Percentiles rank a stretch among this genome's conserved stretches.
phyloP scores from a whole-genome alignment of 2,113 vertebrate species.

The Vulpes ferrilata region DNA sequence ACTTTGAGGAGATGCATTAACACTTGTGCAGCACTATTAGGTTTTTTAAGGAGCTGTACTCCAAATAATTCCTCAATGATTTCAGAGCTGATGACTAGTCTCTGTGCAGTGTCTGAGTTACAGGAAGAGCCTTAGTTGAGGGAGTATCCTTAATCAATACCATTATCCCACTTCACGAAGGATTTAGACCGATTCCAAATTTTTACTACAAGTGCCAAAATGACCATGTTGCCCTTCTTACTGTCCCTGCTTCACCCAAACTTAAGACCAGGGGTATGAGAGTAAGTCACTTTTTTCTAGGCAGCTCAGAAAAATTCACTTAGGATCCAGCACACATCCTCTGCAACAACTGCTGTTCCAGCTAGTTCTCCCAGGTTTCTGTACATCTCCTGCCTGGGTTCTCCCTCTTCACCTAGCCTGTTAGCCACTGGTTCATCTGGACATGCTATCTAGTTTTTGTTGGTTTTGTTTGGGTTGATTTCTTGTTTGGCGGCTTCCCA shows the following conservation, averaged over 20 bases:
- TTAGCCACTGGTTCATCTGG: background rate
- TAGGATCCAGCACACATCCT: background rate
- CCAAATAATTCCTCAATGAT: constrained; percentile 23
- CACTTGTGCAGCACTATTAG: background rate
- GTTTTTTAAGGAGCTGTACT: constrained; percentile 40
- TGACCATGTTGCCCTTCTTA: background rate
- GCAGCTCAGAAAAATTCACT: background rate
- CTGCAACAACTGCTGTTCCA: background rate
- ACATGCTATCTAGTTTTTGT: background rate
- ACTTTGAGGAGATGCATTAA: constrained; percentile 41
- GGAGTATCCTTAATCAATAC: constrained; percentile 43
- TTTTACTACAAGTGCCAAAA: constrained; percentile 10
- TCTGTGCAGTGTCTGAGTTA: background rate
- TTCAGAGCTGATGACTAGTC: constrained; percentile 22
- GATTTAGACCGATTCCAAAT: constrained; percentile 29
- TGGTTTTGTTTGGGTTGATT: background rate
- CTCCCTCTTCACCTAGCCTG: background rate
- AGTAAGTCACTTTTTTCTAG: background rate
- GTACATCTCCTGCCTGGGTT: background rate
- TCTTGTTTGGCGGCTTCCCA: background rate
- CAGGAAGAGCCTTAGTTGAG: constrained; percentile 35
- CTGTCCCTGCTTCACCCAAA: background rate
- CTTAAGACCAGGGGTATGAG: background rate
- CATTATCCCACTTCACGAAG: background rate
- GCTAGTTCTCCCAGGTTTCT: background rate